A percentile compares a stretch with the other conserved stretches of the same genome.
Conservation (phyloP, 2,888 invertebrate genomes). For the Oeneis ivallda region DNA sequence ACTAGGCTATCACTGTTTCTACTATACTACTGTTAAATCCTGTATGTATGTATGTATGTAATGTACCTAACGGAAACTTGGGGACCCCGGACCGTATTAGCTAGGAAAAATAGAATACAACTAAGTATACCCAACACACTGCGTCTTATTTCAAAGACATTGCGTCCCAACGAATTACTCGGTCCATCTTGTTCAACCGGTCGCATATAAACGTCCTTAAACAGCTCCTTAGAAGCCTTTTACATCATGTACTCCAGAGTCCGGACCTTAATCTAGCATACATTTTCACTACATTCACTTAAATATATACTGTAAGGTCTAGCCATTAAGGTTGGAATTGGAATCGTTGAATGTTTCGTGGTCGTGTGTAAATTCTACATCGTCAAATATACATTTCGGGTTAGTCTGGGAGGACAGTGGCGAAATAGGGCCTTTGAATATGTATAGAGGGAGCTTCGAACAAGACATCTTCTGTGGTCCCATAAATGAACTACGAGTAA, state of each 20-base stretch:
- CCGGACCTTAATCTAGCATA: conserved; percentile 15
- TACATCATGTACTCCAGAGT: conserved; percentile 43
- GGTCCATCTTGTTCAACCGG: conserved; percentile 40
- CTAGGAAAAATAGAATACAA: no score
- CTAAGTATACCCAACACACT: no score
- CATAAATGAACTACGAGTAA: conserved; percentile 24
- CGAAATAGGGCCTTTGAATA: conserved; percentile 58
- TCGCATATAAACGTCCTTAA: conserved; percentile 63
- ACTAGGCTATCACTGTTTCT: no score
- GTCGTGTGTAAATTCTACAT: conserved; percentile 66
- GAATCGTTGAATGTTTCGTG: conserved; percentile 39
- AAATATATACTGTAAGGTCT: conserved; percentile 39
- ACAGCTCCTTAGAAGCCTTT: conserved; percentile 56
- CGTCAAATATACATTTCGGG: conserved; percentile 76
- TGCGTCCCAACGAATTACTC: conserved; percentile 47
- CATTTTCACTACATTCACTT: neutral
- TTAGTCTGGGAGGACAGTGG: conserved; percentile 50
- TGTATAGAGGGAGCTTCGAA: conserved; percentile 47
- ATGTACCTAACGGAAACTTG: no score
- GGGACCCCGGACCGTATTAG: no score
- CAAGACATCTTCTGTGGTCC: conserved; percentile 31
- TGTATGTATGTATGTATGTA: no score
- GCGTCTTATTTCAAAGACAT: conserved; percentile 31
- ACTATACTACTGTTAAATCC: no score
- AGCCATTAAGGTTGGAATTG: neutral